phyloP scores from a whole-genome alignment of 2,113 vertebrate genomes.

The Rana temporaria region DNA sequence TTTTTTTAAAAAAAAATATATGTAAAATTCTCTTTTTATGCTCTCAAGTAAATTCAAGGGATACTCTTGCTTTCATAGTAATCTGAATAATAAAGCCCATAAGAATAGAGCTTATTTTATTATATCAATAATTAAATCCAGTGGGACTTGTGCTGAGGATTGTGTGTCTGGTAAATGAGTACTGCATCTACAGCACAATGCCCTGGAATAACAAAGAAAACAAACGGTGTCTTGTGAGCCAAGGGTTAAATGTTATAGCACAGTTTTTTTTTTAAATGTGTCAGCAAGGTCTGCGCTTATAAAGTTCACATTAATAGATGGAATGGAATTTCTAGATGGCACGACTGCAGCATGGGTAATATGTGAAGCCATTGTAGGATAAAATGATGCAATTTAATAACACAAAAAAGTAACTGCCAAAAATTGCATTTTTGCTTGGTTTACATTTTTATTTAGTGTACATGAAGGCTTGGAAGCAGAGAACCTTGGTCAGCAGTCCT shows the following conservation, averaged over 20 bases:
- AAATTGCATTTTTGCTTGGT: too few relatives aligned
- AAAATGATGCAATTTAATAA: slow-evolving; percentile 15
- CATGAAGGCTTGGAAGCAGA: background rate
- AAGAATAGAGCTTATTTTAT: slow-evolving; percentile 21
- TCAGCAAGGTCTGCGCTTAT: background rate
- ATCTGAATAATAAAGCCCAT: slow-evolving; percentile 17
- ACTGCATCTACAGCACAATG: background rate
- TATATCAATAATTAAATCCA: slow-evolving; percentile 21
- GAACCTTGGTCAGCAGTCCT: background rate
- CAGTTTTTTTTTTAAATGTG: background rate
- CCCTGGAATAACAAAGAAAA: background rate
- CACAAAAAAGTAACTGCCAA: background rate
- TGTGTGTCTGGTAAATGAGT: slow-evolving; percentile 14
- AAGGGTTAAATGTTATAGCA: slow-evolving; percentile 3
- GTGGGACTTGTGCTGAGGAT: slow-evolving; percentile 20
- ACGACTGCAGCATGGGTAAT: background rate
- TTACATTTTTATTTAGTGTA: too few relatives aligned
- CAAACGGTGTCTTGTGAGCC: background rate
- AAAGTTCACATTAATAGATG: slow-evolving; percentile 10
- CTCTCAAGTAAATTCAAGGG: background rate
- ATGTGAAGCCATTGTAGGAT: background rate
- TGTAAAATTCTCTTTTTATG: background rate
- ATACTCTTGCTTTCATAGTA: background rate
- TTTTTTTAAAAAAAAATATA: background rate
- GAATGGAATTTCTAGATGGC: background rate